Conservation (phyloP, 2,797 vertebrate species). For the Oreochromis grahami region DNA sequence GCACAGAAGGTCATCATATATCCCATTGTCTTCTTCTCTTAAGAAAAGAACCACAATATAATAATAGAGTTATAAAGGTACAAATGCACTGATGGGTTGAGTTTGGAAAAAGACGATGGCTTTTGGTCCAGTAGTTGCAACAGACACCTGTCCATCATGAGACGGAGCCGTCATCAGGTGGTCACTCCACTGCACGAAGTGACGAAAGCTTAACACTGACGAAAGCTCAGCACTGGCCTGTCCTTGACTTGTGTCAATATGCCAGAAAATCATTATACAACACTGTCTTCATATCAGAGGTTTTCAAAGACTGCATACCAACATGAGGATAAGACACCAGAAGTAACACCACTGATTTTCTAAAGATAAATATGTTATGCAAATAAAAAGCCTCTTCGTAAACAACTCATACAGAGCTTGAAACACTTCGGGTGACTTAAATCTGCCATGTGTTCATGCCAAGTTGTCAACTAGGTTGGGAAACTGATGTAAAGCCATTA, state of each 20-base stretch:
- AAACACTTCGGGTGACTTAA: neutral
- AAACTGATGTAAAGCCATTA: neutral
- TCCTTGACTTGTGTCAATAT: constrained; percentile 43
- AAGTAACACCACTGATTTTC: neutral
- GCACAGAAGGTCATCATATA: neutral
- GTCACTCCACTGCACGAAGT: constrained; percentile 9
- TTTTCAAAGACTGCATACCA: neutral
- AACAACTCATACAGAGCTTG: neutral
- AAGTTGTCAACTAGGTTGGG: neutral
- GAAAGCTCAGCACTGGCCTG: neutral
- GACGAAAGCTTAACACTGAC: neutral
- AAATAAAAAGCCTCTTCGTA: neutral
- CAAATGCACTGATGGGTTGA: neutral
- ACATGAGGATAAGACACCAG: neutral
- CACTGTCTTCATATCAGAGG: neutral
- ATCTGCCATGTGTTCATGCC: neutral
- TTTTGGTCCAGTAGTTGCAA: neutral
- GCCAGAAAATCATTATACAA: neutral
- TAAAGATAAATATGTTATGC: neutral
- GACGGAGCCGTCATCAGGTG: neutral
- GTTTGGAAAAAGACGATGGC: neutral
- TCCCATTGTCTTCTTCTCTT: neutral
- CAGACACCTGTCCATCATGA: neutral
- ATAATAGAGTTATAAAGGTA: neutral
- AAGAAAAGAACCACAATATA: neutral